Conservation (phyloP, 2,797 vertebrate species). For the Sebastes reedi region DNA sequence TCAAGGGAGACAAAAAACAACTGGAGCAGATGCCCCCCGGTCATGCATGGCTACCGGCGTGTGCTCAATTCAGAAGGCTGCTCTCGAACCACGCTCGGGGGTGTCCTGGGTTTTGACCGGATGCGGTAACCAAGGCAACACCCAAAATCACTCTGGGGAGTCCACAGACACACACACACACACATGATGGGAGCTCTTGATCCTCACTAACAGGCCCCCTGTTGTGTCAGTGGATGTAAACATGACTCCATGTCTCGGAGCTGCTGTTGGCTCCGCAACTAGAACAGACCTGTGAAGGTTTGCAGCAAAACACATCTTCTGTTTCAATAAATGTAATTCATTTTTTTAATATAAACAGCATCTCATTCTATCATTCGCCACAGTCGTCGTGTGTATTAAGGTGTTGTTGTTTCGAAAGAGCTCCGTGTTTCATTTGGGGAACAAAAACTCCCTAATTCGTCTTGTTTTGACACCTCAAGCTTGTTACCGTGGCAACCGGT, state of each 20-base stretch:
- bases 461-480: slow-evolving; percentile 21
- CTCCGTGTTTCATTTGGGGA: background rate
- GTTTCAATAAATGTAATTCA: background rate
- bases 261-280: background rate
- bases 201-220: slow-evolving; percentile 5
- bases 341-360: background rate
- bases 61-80: slow-evolving; percentile 12
- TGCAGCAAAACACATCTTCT: background rate
- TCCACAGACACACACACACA: slow-evolving; percentile 11
- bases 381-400: background rate
- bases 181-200: background rate
- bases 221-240: slow-evolving; percentile 12
- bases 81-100: background rate
- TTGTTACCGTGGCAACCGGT: slow-evolving; percentile 66
- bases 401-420: background rate
- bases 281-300: background rate
- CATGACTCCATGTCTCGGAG: background rate
- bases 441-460: slow-evolving; percentile 19
- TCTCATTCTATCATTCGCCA: background rate
- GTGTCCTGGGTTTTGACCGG: slow-evolving; percentile 32
- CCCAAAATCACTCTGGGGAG: slow-evolving; percentile 31
- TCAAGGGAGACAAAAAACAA: slow-evolving; percentile 12
- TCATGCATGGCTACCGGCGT: slow-evolving; percentile 42
- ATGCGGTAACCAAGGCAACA: slow-evolving; percentile 69
- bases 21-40: slow-evolving; percentile 23